These are phyloP conservation scores for Dasyurus viverrinus DNA, from an alignment of 2,113 vertebrate genomes.

Conservation along the genomic window DNA sequence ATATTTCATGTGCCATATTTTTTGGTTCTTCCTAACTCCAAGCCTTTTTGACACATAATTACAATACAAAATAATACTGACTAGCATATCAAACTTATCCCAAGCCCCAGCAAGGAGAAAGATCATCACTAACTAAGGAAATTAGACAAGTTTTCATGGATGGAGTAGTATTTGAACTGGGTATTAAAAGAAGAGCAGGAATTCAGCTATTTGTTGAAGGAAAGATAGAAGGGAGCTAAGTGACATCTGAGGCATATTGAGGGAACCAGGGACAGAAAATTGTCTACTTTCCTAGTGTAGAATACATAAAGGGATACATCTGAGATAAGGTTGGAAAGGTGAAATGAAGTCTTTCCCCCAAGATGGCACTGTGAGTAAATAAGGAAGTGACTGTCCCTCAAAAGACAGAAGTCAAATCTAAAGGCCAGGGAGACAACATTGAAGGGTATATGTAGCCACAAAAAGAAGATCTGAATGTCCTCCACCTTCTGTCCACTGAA, in stretches of 20 bases:
- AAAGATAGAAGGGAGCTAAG: background rate
- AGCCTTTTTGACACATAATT: background rate
- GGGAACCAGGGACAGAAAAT: background rate
- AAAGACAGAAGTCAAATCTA: background rate
- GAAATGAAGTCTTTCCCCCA: background rate
- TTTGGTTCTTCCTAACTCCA: slow-evolving; percentile 47
- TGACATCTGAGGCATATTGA: background rate
- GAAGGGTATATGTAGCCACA: too few relatives aligned
- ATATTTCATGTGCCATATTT: slow-evolving; percentile 48
- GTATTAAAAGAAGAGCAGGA: background rate
- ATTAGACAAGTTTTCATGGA: background rate
- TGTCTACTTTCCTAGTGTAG: background rate
- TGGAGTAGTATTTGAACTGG: background rate
- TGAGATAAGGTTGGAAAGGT: background rate
- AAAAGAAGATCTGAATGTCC: background rate
- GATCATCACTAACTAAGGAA: background rate
- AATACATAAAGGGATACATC: background rate
- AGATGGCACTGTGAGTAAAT: background rate
- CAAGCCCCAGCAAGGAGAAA: background rate
- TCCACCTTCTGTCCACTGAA: background rate
- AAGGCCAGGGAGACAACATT: background rate
- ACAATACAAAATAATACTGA: background rate
- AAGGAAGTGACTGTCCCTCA: background rate
- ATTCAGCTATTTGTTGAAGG: background rate
- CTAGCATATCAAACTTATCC: background rate